Conservation (phyloP, 2,113 vertebrate species). For the Cyprinodon tularosa region DNA sequence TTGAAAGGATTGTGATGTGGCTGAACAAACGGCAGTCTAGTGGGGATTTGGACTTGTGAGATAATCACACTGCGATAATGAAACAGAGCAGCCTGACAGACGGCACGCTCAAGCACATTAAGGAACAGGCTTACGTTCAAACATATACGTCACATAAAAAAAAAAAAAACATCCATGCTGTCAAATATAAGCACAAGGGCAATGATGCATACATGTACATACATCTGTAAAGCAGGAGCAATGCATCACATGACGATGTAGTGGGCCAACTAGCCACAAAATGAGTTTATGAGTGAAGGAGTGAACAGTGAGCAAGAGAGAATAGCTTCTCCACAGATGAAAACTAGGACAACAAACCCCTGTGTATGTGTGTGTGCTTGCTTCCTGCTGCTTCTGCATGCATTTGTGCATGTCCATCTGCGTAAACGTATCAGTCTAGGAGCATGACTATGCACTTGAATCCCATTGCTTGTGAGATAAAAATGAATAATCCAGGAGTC, state of each 20-base stretch:
- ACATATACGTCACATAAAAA: not conserved
- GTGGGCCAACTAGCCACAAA: constrained; percentile 24
- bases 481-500: not conserved
- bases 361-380: constrained; percentile 59
- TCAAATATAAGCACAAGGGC: constrained; percentile 39
- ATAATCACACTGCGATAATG: constrained; percentile 63
- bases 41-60: constrained; percentile 42
- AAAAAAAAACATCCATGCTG: not conserved
- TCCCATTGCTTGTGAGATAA: not conserved
- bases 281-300: constrained; percentile 62
- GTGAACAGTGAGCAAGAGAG: constrained; percentile 51
- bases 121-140: not conserved
- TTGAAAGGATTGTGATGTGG: constrained; percentile 20
- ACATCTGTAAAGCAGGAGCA: constrained; percentile 30
- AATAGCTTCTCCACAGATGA: constrained; percentile 67
- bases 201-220: constrained; percentile 29
- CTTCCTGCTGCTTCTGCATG: constrained; percentile 53
- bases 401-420: constrained; percentile 41
- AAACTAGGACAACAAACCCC: constrained; percentile 76
- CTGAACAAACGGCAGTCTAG: constrained; percentile 54
- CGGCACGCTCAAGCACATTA: not conserved
- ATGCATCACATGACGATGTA: constrained; percentile 56
- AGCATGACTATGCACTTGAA: constrained; percentile 12
- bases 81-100: constrained; percentile 37
- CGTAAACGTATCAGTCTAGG: constrained; percentile 30